phyloP scores from a whole-genome alignment of 2,797 vertebrate species.

The Masticophis lateralis region DNA sequence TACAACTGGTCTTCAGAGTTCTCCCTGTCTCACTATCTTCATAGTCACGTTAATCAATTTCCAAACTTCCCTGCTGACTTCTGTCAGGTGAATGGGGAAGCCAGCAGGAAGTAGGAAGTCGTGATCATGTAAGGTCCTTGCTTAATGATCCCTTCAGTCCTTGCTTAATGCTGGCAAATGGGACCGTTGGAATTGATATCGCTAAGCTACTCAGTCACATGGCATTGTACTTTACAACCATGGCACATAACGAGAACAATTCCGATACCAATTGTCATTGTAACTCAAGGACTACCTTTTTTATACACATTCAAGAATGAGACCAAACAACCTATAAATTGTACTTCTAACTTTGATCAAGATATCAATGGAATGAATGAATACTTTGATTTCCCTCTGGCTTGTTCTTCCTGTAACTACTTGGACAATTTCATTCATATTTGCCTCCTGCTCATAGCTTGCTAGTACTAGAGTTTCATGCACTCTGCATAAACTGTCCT shows the following conservation, averaged over 20 bases:
- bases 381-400: conserved; percentile 22
- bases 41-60: neutral
- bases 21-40: neutral
- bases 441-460: conserved; percentile 7
- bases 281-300: neutral
- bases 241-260: neutral
- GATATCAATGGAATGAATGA: neutral
- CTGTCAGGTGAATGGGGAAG: neutral
- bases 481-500: conserved; percentile 26
- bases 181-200: neutral
- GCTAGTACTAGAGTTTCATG: neutral
- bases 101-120: neutral
- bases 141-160: neutral
- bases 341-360: neutral
- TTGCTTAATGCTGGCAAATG: neutral
- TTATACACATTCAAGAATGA: fast-evolving
- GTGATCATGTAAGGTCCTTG: neutral
- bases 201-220: neutral
- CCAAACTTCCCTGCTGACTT: neutral
- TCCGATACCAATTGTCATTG: neutral
- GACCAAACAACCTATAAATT: neutral
- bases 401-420: neutral
- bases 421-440: conserved; percentile 12
- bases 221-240: neutral
- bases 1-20: neutral